A percentile compares a stretch with the other conserved stretches of the same genome.
phyloP scores from a whole-genome alignment of 2,113 vertebrate species.

The Balaeniceps rex region DNA sequence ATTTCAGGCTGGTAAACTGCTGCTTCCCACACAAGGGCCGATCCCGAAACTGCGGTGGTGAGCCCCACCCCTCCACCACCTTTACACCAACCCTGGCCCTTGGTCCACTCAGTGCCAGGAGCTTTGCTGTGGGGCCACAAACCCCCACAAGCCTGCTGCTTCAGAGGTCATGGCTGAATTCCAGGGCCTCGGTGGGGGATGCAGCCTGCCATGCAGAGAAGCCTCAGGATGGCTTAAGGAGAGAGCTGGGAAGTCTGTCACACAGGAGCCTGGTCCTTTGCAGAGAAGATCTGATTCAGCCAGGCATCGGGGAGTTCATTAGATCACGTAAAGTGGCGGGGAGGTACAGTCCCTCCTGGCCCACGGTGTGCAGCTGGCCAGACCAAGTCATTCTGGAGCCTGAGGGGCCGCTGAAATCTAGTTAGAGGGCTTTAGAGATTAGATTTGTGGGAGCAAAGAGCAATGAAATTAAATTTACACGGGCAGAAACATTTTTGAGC shows the following conservation, averaged over 20 bases:
- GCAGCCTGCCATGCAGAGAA: background rate
- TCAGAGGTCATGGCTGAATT: background rate
- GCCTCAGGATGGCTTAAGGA: too few relatives aligned
- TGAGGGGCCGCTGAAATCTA: background rate
- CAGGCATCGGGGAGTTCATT: background rate
- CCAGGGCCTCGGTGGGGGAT: background rate
- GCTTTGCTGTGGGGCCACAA: background rate
- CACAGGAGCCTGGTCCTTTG: background rate
- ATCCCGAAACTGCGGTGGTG: background rate
- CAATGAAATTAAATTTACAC: background rate
- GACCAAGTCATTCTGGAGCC: background rate
- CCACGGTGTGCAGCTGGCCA: background rate
- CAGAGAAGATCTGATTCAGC: background rate
- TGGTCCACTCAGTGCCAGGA: rapidly evolving
- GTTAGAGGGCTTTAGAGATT: background rate
- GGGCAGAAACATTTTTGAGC: background rate
- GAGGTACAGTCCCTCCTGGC: background rate
- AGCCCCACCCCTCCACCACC: background rate
- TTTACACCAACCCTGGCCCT: background rate
- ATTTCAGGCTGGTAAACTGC: background rate
- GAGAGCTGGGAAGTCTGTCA: background rate
- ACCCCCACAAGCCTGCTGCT: background rate
- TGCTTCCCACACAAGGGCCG: background rate
- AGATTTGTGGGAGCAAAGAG: background rate
- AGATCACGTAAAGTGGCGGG: rapidly evolving